Evolutionary conservation across 2,113 vertebrate species (phyloP).

Genomic region (Dromaius novaehollandiae): DNA sequence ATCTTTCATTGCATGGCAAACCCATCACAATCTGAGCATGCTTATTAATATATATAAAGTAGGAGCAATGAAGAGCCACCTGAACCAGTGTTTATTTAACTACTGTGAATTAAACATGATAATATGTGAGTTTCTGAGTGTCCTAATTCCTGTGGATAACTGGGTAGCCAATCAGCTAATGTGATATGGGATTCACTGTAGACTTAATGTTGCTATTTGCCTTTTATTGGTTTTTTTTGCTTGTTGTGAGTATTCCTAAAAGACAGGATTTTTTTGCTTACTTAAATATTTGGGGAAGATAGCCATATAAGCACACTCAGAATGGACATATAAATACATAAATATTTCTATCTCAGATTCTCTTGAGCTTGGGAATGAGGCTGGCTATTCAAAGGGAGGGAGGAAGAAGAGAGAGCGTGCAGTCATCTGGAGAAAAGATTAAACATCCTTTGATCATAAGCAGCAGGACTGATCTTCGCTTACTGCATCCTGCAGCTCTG

Average conservation of each 20-base stretch:
- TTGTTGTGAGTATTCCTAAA: neutral
- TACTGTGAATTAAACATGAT: neutral
- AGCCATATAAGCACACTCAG: neutral
- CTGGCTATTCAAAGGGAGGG: neutral
- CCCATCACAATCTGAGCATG: neutral
- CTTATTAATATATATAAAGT: neutral
- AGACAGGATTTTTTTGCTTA: neutral
- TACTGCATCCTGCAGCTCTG: neutral
- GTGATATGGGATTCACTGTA: neutral
- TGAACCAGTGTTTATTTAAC: neutral
- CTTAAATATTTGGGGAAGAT: neutral
- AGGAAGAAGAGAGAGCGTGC: neutral
- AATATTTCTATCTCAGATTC: constrained; percentile 41
- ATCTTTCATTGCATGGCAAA: neutral
- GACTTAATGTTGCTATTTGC: neutral
- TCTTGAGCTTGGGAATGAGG: constrained; percentile 44
- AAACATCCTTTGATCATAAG: constrained; percentile 42
- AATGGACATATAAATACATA: neutral
- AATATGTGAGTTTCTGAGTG: neutral
- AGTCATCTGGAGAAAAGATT: constrained; percentile 53
- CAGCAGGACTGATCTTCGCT: constrained; percentile 30
- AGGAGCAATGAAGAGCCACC: neutral
- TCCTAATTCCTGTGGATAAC: neutral
- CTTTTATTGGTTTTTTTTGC: neutral
- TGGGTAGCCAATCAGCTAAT: neutral